These are phyloP conservation scores for Melieria picta DNA, from an alignment of 2,888 invertebrate species.

Conservation along the genomic window DNA sequence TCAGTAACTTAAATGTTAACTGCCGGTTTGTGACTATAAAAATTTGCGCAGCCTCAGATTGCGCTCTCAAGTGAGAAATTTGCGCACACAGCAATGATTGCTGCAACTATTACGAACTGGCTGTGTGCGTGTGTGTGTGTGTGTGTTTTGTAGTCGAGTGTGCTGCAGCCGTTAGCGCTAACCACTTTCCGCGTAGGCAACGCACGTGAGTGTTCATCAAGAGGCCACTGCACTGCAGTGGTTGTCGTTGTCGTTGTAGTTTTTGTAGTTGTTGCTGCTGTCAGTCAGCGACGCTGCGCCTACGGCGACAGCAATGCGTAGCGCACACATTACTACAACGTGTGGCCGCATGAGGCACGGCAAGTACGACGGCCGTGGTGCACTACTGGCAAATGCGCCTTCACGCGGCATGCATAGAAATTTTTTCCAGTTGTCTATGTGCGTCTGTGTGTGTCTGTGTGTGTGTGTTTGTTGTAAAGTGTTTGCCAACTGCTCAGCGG, in stretches of 20 bases:
- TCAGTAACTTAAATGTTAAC: too few relatives aligned
- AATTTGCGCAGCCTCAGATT: too few relatives aligned
- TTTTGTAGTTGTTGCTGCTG: background rate
- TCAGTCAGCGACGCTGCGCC: constrained; percentile 11
- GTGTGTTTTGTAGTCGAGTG: constrained; percentile 7
- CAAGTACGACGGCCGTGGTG: background rate
- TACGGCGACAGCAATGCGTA: background rate
- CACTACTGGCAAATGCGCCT: constrained; percentile 8
- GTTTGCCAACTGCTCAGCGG: constrained; percentile 22
- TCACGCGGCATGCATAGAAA: constrained; percentile 17
- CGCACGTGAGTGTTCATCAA: constrained; percentile 28
- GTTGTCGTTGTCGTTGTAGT: constrained; percentile 18
- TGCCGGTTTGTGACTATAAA: too few relatives aligned
- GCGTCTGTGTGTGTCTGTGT: background rate
- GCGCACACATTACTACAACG: background rate
- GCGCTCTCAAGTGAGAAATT: too few relatives aligned
- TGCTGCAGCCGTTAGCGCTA: constrained; percentile 4
- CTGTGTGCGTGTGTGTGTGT: background rate
- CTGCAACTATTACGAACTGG: too few relatives aligned
- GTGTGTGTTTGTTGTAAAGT: constrained; percentile 9
- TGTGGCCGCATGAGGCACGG: background rate
- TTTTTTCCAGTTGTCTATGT: background rate
- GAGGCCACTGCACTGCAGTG: constrained; percentile 46
- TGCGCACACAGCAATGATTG: too few relatives aligned
- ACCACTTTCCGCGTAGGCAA: constrained; percentile 36